Evolutionary conservation across 2,888 invertebrate species (phyloP).

Genomic region (Drosophila neotestacea): DNA sequence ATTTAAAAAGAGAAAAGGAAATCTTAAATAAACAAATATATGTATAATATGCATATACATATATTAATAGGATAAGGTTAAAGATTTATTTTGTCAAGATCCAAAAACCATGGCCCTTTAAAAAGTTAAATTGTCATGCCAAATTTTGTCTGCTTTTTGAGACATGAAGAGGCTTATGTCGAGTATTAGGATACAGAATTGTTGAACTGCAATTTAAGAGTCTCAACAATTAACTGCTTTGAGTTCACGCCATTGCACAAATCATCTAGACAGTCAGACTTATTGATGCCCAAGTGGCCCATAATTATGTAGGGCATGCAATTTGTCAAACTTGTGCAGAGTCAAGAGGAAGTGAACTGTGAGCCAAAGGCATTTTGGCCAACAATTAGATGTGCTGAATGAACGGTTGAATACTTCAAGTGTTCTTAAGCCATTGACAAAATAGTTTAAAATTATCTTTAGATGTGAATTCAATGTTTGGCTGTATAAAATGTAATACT

Average conservation of each 20-base stretch:
- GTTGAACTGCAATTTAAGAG: not conserved
- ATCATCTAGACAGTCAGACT: slow-evolving; percentile 40
- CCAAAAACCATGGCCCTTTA: not conserved
- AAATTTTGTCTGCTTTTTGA: not conserved
- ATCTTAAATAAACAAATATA: too few species aligned
- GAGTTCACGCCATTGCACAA: slow-evolving; percentile 33
- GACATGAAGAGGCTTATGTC: not conserved
- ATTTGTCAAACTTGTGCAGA: slow-evolving; percentile 27
- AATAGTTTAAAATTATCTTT: too few species aligned
- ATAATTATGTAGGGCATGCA: slow-evolving; percentile 32
- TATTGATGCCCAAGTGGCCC: slow-evolving; percentile 37
- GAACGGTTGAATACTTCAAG: not conserved
- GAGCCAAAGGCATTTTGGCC: slow-evolving; percentile 5
- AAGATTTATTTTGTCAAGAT: too few species aligned
- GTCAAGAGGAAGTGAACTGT: slow-evolving; percentile 15
- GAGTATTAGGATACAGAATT: not conserved
- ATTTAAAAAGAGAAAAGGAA: too few species aligned
- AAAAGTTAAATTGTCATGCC: not conserved
- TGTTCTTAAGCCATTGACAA: not conserved
- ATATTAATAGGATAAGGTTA: too few species aligned
- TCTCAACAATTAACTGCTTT: slow-evolving; percentile 14
- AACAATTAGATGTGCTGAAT: slow-evolving; percentile 15
- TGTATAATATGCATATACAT: too few species aligned
- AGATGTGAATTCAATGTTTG: not conserved
- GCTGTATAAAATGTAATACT: too few species aligned